Evolutionary conservation across 2,113 vertebrate genomes (phyloP), one percentile per base, ranked within the genome.

Genomic region (Hydropotes inermis): DNA sequence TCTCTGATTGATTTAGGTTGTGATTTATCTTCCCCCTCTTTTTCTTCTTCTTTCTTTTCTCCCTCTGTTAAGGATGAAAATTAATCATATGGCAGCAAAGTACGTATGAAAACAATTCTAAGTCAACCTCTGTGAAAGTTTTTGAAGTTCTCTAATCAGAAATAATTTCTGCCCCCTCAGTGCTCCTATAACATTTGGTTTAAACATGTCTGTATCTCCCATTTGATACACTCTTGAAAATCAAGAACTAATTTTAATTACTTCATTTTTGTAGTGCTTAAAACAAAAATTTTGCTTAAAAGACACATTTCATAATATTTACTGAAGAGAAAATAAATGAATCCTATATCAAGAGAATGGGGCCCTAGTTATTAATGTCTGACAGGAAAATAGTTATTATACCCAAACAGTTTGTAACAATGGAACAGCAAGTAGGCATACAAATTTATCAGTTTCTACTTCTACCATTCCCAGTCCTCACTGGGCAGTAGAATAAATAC

Each of bases 1-100:
- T 99, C 99, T 98, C 99, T 99, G 99, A 99, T 99, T 98, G 99
- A 99, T 98, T 99, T 99, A 54, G 99, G 98, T 93, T 99, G 99
- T 95, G 99, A 99, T 98, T 99, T 99, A 99, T 99, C 99, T 98
- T 99, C 99, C 21, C 99, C 99, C 76, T 99, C 99, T 97, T 99
- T 99, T 95, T 99, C 99, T 23, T 99, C 99, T 94, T 99, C 99
- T 98, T 98, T 99, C 97, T 98, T 99, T 97, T 99, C 99, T 19
- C 98, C 97, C 97, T 99, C 99, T 99, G 98, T 97, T 95, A 97
- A 98, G 28, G 88, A 97, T 85, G 95, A 95, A 11, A 98, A 83
- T 47, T 36, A 98, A 96, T 15, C 45, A 92, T 11, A 96, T n/a
- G 17, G 57, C n/a, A 87, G 47, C 67, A 97, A 98, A 87, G 83